Evolutionary conservation across 2,113 vertebrate genomes (phyloP).

Genomic region (Oryzias curvinotus): DNA sequence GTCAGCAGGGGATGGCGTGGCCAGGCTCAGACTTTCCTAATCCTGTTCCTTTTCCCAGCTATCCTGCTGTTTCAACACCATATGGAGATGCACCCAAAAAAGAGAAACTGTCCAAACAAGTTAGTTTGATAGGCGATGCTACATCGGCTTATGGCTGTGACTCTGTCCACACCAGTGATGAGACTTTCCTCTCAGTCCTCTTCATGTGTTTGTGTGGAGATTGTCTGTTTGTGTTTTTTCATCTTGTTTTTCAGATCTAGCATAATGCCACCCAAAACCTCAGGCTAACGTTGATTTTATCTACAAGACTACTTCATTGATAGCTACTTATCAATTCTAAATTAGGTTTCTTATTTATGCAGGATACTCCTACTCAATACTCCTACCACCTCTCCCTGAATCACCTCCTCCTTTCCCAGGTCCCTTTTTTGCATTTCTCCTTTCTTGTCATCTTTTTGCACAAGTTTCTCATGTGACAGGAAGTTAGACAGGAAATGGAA

Average conservation of each 20-base stretch:
- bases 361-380: conserved; percentile 10
- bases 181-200: conserved; percentile 22
- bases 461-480: conserved; percentile 23
- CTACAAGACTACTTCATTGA: conserved; percentile 14
- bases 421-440: conserved; percentile 14
- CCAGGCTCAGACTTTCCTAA: conserved; percentile 16
- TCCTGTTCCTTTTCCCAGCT: conserved; percentile 16
- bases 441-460: conserved; percentile 9
- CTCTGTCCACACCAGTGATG: conserved; percentile 38
- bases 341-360: conserved; percentile 20
- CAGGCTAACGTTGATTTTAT: conserved; percentile 18
- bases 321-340: conserved; percentile 19
- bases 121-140: conserved; percentile 32
- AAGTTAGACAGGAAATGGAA: conserved; percentile 29
- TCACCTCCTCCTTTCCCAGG: conserved; percentile 23
- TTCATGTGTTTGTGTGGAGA: conserved; percentile 20
- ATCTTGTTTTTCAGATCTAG: conserved; percentile 6
- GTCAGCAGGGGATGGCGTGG: background rate
- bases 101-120: conserved; percentile 20
- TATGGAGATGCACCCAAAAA: conserved; percentile 21
- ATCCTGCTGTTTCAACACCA: conserved; percentile 9
- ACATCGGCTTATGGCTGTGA: conserved; percentile 61
- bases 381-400: conserved; percentile 35
- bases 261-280: conserved; percentile 16
- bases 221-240: conserved; percentile 49